Base-by-base conservation (phyloP, 2,888 invertebrate genomes). In the Adela reaumurella region DNA sequence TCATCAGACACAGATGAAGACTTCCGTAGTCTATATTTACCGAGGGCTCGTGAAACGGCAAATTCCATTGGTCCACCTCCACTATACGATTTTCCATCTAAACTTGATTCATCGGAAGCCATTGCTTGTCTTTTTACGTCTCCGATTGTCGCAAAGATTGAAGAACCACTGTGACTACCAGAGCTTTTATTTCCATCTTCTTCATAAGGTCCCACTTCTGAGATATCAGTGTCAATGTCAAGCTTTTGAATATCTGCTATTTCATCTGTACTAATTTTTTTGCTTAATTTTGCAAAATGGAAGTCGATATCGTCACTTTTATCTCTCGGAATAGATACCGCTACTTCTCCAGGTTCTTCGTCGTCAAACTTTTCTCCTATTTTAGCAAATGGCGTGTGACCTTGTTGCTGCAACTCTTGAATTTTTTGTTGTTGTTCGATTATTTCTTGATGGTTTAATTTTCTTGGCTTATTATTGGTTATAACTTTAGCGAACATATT, bases 31-130 rank as follows among this genome's bases (percentile, higher is more conserved):
- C 91, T 78, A 62, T 90, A 92, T 68, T 90, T 90, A 19, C 90
- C 91, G 19, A 92, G 70, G 1, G 91, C 91, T 60, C 91, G 73
- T 0, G 91, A 91, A 1, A 91, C 92, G 0, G 91, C 90, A 67
- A 92, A 92, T 63, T 92, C 92, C 83, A 91, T 89, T 10, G 89
- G 87, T 16, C 88, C 83, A 17, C 86, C 85, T 52, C 83, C 80
- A 48, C 58, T 81, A 50, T 82, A 83, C 2, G 78, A 72, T 55
- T 77, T 77, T 53, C 70, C 76, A 46, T 73, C 81, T 53, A 83
- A 83, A 55, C 73, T 82, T 17, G 81, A 74, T 61, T 87, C 87
- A 55, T 87, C 87, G 18, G 84, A 82, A 24, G 80, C 74, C 19
- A 74, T 77, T 1, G 82, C 77, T 44, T 82, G 80, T 56, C 84